Evolutionary conservation across 2,113 vertebrate genomes (phyloP).

Genomic region (Neotragus moschatus): DNA sequence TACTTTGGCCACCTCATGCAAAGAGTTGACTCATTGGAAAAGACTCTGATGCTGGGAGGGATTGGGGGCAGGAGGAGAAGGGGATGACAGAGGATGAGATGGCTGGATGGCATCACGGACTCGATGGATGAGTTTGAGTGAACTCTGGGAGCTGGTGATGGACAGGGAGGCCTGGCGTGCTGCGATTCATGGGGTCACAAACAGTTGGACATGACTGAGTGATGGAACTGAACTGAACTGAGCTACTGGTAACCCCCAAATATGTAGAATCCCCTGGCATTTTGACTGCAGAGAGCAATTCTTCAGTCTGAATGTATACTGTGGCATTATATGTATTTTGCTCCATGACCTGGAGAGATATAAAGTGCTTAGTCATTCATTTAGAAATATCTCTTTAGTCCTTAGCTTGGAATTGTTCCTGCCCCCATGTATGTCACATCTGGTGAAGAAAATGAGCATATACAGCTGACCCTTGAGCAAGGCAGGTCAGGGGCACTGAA

Average conservation of each 20-base stretch:
- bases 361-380: background rate
- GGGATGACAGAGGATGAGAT: rapidly evolving
- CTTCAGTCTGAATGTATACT: background rate
- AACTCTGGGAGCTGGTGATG: background rate
- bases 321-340: background rate
- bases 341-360: background rate
- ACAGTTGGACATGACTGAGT: rapidly evolving
- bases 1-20: background rate
- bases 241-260: rapidly evolving
- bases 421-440: background rate
- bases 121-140: background rate
- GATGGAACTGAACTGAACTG: background rate
- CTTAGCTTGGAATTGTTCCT: background rate
- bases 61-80: background rate
- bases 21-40: background rate
- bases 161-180: background rate
- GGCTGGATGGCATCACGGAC: background rate
- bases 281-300: background rate
- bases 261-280: background rate
- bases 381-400: background rate
- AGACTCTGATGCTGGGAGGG: background rate
- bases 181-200: rapidly evolving
- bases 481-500: background rate
- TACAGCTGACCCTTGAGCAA: background rate
- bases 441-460: background rate